Base-by-base conservation (phyloP, 2,888 invertebrate species). In the Drosophila ezoana region DNA sequence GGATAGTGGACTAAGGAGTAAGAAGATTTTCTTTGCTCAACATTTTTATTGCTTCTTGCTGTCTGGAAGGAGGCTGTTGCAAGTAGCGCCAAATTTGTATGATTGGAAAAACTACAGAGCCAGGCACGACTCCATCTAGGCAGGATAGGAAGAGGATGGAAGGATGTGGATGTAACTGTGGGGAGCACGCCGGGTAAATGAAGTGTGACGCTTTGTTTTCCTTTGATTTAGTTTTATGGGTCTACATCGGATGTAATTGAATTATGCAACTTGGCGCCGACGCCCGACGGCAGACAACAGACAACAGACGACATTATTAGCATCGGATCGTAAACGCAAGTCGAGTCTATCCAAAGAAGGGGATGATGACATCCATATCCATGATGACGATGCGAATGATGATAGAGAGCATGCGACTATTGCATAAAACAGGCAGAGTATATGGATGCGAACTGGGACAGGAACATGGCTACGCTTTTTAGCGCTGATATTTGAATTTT, bases 201-300 rank as follows among this genome's bases (percentile, higher is more conserved):
- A 90, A 90, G 90, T 87, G 86, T 90, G 86, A 88, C 89, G 89
- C 89, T 90, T 90, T 90, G 89, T 90, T 89, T 90, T 90, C 85
- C 89, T 90, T 90, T 90, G 90, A 90, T 90, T 90, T 90, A 90
- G 89, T 90, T 90, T 90, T 90, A 90, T 90, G 90, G 81, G 90
- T 90, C 90, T 90, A 86, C 90, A 87, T 90, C 90, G 90, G 90
- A 90, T 90, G 90, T 90, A 90, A 90, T 90, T 90, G 90, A 90
- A 90, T 90, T 90, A 90, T 90, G 89, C 88, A 89, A 90, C 87
- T 85, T 90, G 90, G 90, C 90, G 90, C 87, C 90, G 81, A 76
- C 64, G 47, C 58, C 63, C 70, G 66, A 74, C 62, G 72, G 60
- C 77, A 82, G 89, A 43, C 64, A 51, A 14, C 63, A 62, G 41